These are phyloP conservation scores for Orestias chungarensis DNA, from an alignment of 2,797 vertebrate species.

Conservation along the genomic window DNA sequence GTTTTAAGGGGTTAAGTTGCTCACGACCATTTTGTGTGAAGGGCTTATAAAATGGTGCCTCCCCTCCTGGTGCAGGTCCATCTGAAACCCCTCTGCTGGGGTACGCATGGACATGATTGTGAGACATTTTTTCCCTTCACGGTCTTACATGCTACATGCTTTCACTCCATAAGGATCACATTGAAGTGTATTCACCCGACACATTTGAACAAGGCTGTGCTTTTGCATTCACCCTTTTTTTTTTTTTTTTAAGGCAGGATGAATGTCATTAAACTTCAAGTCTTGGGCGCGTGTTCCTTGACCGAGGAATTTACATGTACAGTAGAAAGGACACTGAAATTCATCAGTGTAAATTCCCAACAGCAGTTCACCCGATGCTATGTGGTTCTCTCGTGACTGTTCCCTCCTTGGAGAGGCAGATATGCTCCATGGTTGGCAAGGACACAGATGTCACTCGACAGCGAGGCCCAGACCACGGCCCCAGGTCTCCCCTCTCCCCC, in stretches of 20 bases:
- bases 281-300: too few species aligned
- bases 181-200: not conserved
- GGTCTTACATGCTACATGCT: not conserved
- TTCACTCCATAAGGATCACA: not conserved
- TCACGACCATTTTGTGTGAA: constrained; percentile 69
- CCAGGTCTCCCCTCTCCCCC: not conserved
- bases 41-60: constrained; percentile 67
- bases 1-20: constrained; percentile 65
- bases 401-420: constrained; percentile 1
- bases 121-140: not conserved
- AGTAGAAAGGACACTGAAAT: not conserved
- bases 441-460: not conserved
- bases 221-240: not conserved
- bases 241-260: not conserved
- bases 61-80: constrained; percentile 12
- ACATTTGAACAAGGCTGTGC: not conserved
- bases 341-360: not conserved
- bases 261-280: too few species aligned
- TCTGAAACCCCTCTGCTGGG: constrained; percentile 8
- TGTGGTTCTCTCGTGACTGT: not conserved
- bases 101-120: too few species aligned
- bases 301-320: too few species aligned
- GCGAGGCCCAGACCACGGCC: not conserved
- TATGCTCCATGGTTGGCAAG: too few species aligned
- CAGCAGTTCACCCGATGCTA: not conserved